A percentile compares a stretch with the other conserved stretches of the same genome.
phyloP scores from a whole-genome alignment of 2,113 vertebrate genomes.

The Antigone vipio region DNA sequence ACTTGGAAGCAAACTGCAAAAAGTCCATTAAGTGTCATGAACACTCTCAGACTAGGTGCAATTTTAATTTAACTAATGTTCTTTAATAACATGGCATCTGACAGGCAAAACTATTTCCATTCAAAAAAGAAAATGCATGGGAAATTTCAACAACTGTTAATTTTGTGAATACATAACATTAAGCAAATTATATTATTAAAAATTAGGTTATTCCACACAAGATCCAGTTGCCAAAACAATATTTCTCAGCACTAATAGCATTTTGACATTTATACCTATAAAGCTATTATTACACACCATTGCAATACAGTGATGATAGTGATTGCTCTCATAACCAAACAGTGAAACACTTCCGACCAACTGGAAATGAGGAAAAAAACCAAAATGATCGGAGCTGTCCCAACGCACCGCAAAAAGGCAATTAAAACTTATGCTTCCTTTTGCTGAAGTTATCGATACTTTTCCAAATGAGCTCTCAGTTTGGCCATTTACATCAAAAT shows the following conservation, averaged over 20 bases:
- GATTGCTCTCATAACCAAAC: neutral
- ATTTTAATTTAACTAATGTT: constrained; percentile 45
- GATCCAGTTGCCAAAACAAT: neutral
- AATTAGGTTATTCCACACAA: neutral
- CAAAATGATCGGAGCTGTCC: fast-evolving
- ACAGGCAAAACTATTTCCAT: neutral
- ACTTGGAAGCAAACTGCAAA: constrained; percentile 3
- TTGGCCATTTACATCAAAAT: neutral
- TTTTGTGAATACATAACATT: neutral
- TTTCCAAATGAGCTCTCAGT: neutral
- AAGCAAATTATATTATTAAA: constrained; percentile 1
- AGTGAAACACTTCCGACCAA: neutral
- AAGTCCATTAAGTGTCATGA: neutral
- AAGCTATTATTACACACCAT: neutral
- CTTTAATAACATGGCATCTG: neutral
- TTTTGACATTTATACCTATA: constrained; percentile 10
- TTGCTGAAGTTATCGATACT: neutral
- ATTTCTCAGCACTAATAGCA: neutral
- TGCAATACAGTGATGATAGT: neutral
- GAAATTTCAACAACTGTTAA: neutral
- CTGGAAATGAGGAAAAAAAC: neutral
- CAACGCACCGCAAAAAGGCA: neutral
- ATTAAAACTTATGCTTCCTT: neutral
- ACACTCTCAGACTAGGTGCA: neutral
- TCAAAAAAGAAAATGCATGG: neutral